A percentile compares a stretch with the other conserved stretches of the same genome.
Evolutionary conservation across 1,140 invertebrate species (phyloP).

Genomic region (Pinna nobilis): DNA sequence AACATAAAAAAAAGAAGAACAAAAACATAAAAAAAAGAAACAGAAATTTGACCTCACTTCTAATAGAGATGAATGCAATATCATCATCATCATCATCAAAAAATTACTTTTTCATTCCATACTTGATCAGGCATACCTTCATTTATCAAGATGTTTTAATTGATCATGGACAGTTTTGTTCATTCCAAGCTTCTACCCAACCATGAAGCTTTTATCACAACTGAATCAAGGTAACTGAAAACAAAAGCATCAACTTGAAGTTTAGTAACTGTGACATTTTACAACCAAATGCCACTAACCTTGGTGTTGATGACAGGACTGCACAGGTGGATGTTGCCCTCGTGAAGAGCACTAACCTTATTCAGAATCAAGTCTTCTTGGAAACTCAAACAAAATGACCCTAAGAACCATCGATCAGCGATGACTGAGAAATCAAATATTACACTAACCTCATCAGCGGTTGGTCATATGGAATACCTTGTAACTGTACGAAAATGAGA

Average conservation of each 20-base stretch:
- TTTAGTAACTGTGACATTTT: slow-evolving; percentile 15
- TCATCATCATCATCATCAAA: too few relatives aligned
- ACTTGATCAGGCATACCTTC: slow-evolving; percentile 26
- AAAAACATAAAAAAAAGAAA: too few relatives aligned
- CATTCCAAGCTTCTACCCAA: slow-evolving; percentile 27
- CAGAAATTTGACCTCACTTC: too few relatives aligned
- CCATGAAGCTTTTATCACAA: slow-evolving; percentile 25
- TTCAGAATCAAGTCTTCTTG: not conserved
- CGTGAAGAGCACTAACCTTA: slow-evolving; percentile 8
- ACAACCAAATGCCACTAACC: slow-evolving; percentile 27
- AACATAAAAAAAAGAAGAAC: too few relatives aligned
- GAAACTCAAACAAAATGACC: not conserved
- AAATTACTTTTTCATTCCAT: too few relatives aligned
- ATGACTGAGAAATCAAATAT: not conserved
- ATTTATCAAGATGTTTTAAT: slow-evolving; percentile 14
- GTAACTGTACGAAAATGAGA: too few relatives aligned
- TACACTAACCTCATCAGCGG: slow-evolving; percentile 3
- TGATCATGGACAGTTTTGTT: slow-evolving; percentile 20
- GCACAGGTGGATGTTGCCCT: not conserved
- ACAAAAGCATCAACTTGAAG: slow-evolving; percentile 24
- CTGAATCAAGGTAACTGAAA: slow-evolving; percentile 21
- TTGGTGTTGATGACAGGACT: not conserved
- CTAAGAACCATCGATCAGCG: not conserved
- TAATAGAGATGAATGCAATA: too few relatives aligned
- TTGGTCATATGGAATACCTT: too few relatives aligned